These are phyloP conservation scores for Drosophila subpulchrella DNA, from an alignment of 1,140 invertebrate genomes.

Conservation along the genomic window DNA sequence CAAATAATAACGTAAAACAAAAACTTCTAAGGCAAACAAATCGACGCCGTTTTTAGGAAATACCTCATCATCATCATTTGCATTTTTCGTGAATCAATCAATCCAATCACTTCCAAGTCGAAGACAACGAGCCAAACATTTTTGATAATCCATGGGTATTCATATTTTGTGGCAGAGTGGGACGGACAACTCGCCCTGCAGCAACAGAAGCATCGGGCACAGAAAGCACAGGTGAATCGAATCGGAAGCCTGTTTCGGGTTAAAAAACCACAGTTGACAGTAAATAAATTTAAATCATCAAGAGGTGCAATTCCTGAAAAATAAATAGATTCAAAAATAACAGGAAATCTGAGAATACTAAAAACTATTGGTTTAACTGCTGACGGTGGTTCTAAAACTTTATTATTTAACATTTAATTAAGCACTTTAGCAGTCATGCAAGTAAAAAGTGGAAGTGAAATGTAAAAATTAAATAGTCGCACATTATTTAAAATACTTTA, in stretches of 20 bases:
- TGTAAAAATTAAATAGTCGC: no score
- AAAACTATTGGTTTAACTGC: not conserved
- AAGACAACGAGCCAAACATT: constrained; percentile 39
- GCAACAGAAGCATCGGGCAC: constrained; percentile 7
- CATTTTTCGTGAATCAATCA: constrained; percentile 81
- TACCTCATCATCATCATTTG: constrained; percentile 71
- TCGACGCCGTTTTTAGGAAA: constrained; percentile 72
- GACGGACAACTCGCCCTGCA: constrained; percentile 26
- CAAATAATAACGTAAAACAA: constrained; percentile 55
- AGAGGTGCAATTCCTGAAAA: not conserved
- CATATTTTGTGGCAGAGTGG: constrained; percentile 14
- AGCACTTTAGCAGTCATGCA: no score
- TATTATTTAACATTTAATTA: no score
- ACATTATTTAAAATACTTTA: no score
- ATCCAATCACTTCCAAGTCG: constrained; percentile 49
- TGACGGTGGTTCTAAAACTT: no score
- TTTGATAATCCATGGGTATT: constrained; percentile 46
- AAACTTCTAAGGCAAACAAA: constrained; percentile 79
- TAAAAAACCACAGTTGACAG: not conserved
- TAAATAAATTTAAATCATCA: not conserved
- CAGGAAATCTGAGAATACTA: not conserved
- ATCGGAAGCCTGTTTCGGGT: not conserved
- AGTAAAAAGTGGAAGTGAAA: no score
- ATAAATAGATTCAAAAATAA: not conserved
- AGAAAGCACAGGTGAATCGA: not conserved